Evolutionary conservation across 2,797 vertebrate species (phyloP).

Genomic region (Rallus crepitans): DNA sequence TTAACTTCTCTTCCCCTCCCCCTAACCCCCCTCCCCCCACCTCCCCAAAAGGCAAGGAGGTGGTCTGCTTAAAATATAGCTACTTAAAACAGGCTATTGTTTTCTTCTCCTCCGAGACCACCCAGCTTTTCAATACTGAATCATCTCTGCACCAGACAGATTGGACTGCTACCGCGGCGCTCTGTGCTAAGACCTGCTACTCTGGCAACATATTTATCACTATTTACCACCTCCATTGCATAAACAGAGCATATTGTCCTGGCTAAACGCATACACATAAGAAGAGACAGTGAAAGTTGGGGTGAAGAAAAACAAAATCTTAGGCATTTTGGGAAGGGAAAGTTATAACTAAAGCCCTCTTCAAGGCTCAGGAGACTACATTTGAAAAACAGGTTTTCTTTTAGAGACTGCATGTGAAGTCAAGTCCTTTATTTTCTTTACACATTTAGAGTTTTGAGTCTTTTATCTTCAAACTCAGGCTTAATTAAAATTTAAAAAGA

Average conservation of each 20-base stretch:
- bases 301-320: neutral
- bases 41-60: neutral
- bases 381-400: neutral
- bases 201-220: neutral
- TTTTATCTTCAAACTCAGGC: neutral
- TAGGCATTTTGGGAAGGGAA: neutral
- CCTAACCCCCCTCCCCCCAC: neutral
- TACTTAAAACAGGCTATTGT: constrained; percentile 1
- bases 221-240: neutral
- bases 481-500: neutral
- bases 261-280: neutral
- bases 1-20: neutral
- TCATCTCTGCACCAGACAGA: neutral
- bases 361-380: neutral
- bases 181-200: neutral
- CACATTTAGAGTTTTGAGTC: neutral
- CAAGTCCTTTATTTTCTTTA: neutral
- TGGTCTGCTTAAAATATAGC: constrained; percentile 10
- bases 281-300: neutral
- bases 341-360: neutral
- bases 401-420: neutral
- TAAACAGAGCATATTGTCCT: neutral
- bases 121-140: constrained; percentile 29
- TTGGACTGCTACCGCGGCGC: neutral
- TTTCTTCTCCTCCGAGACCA: constrained; percentile 46